Evolutionary conservation across 2,888 invertebrate species (phyloP).

Genomic region (Syrphus vitripennis): DNA sequence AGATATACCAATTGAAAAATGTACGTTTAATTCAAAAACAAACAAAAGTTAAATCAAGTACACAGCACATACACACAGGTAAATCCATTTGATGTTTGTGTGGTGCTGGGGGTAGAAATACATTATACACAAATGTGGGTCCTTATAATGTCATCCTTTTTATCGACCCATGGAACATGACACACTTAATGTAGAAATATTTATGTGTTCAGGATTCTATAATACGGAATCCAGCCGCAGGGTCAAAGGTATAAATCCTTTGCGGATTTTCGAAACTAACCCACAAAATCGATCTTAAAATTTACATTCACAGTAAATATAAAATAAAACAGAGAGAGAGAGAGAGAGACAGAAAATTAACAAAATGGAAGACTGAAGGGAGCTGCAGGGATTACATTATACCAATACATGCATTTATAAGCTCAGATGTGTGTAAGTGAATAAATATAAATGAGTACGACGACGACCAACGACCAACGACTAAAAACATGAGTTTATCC

Average conservation of each 20-base stretch:
- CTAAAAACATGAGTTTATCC: constrained; percentile 59
- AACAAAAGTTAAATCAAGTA: constrained; percentile 53
- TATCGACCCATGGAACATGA: constrained; percentile 32
- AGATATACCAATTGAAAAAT: constrained; percentile 51
- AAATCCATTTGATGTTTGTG: not conserved
- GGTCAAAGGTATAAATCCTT: constrained; percentile 69
- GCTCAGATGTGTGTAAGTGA: not conserved
- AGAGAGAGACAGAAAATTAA: no score
- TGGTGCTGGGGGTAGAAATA: not conserved
- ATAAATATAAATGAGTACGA: no score
- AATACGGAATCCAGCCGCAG: constrained; percentile 51
- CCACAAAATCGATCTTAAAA: constrained; percentile 69
- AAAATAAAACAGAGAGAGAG: no score
- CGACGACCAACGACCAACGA: no score
- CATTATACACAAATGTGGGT: not conserved
- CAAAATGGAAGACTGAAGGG: not conserved
- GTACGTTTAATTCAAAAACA: constrained; percentile 55
- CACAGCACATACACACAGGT: not conserved
- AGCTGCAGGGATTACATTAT: not conserved
- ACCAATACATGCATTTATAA: not conserved
- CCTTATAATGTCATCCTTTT: constrained; percentile 20
- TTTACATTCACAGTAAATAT: not conserved
- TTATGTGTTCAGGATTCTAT: not conserved
- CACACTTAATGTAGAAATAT: not conserved
- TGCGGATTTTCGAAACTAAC: constrained; percentile 67